phyloP scores from a whole-genome alignment of 1,140 invertebrate genomes.

The Aphaenogaster floridana region DNA sequence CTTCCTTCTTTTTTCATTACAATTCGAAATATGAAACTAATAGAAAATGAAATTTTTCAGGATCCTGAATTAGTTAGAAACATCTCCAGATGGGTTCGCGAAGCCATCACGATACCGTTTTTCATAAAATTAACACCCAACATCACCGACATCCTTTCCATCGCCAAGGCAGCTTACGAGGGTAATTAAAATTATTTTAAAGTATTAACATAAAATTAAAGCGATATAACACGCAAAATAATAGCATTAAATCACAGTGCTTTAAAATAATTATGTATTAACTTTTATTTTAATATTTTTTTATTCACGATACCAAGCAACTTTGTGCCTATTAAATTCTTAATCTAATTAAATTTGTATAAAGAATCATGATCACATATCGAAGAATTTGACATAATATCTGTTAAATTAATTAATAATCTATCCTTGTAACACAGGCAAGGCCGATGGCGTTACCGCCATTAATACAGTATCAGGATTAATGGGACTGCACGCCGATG shows the following conservation, averaged over 20 bases:
- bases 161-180: conserved; percentile 96
- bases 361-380: background rate
- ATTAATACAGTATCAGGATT: conserved; percentile 98
- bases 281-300: conserved; percentile 16
- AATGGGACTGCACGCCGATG: conserved; percentile 95
- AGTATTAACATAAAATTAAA: conserved; percentile 19
- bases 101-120: conserved; percentile 96
- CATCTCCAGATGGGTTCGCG: conserved; percentile 96
- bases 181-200: conserved; percentile 87
- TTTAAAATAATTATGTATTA: background rate
- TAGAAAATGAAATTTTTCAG: conserved; percentile 84
- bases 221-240: background rate
- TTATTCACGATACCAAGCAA: background rate
- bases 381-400: background rate
- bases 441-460: conserved; percentile 97
- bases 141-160: conserved; percentile 96
- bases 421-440: conserved; percentile 87
- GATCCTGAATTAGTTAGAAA: conserved; percentile 94
- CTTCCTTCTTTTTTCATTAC: background rate
- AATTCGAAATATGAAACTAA: background rate
- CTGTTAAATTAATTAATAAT: conserved; percentile 10
- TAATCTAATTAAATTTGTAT: background rate
- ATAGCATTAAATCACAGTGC: conserved; percentile 16
- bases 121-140: conserved; percentile 99
- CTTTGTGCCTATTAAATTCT: background rate